phyloP scores from a whole-genome alignment of 2,888 invertebrate genomes.

The Oeneis ivallda region DNA sequence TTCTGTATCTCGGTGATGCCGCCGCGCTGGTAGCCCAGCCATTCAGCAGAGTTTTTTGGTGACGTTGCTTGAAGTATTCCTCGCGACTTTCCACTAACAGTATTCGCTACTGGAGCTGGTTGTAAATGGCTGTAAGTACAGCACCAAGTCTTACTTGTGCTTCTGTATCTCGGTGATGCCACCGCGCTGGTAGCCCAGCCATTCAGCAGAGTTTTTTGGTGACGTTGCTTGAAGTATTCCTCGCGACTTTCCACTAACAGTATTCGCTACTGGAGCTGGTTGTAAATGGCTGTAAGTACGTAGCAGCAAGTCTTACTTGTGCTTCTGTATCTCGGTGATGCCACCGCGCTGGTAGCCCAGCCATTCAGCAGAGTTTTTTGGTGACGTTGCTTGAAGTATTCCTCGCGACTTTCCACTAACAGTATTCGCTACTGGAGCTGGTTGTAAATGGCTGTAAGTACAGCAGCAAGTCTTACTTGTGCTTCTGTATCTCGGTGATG shows the following conservation, averaged over 20 bases:
- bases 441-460: neutral
- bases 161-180: slow-evolving; percentile 99
- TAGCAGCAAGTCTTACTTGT: slow-evolving; percentile 79
- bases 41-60: slow-evolving; percentile 99
- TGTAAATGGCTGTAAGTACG: neutral
- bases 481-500: slow-evolving; percentile 98
- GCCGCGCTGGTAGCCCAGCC: slow-evolving; percentile 97
- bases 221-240: too few species aligned
- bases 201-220: slow-evolving; percentile 99
- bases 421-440: too few species aligned
- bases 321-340: slow-evolving; percentile 98
- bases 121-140: neutral
- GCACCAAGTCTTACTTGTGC: slow-evolving; percentile 83
- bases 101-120: too few species aligned
- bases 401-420: too few species aligned
- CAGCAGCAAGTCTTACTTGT: slow-evolving; percentile 77
- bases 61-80: too few species aligned
- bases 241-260: too few species aligned
- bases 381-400: too few species aligned
- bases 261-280: too few species aligned
- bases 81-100: too few species aligned
- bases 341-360: slow-evolving; percentile 98
- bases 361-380: slow-evolving; percentile 98
- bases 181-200: slow-evolving; percentile 97
- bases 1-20: slow-evolving; percentile 99